phyloP scores from a whole-genome alignment of 2,888 invertebrate species.

The Lumbricus terrestris region DNA sequence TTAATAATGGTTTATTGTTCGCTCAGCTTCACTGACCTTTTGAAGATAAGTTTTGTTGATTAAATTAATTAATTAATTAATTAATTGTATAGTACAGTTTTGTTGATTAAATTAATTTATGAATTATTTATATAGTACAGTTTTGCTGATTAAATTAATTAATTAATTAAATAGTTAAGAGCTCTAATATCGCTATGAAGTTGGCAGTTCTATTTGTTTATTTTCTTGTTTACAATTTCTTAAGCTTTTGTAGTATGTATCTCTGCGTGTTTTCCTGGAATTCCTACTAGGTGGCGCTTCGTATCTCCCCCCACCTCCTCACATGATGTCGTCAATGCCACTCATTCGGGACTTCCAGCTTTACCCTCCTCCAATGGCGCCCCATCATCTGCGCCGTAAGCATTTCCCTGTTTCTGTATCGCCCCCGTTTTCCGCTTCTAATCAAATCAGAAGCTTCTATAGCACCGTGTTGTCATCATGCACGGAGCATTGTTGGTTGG shows the following conservation, averaged over 20 bases:
- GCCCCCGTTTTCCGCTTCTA: neutral
- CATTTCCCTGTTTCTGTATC: neutral
- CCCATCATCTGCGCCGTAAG: neutral
- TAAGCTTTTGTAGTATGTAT: neutral
- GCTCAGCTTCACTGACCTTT: neutral
- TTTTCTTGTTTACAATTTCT: neutral
- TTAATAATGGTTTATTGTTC: no score
- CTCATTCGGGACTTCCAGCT: constrained; percentile 6
- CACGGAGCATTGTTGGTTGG: neutral
- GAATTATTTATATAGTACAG: no score
- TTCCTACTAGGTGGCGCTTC: neutral
- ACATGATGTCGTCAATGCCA: constrained; percentile 5
- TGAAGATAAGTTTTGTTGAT: neutral
- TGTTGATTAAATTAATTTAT: no score
- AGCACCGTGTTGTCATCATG: neutral
- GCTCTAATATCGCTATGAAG: no score
- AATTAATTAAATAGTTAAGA: no score
- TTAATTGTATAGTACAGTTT: neutral
- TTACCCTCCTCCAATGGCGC: neutral
- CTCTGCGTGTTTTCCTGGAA: neutral
- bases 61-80: neutral
- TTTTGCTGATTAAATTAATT: no score
- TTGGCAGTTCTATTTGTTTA: no score
- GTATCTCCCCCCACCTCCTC: neutral
- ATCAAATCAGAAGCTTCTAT: neutral